phyloP scores from a whole-genome alignment of 2,113 vertebrate species.

The Malurus cyaneus region DNA sequence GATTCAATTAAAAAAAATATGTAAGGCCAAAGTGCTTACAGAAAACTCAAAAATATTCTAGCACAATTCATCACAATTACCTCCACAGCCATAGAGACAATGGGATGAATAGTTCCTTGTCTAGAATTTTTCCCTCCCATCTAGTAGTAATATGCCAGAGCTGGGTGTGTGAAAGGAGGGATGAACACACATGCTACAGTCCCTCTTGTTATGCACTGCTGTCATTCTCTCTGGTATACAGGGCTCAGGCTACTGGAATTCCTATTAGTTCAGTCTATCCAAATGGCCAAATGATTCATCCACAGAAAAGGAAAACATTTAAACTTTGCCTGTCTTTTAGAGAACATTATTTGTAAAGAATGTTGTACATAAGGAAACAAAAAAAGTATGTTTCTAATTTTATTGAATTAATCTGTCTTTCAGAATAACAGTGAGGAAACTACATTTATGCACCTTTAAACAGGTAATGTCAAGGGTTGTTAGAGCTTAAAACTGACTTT shows the following conservation, averaged over 20 bases:
- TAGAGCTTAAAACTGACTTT: background rate
- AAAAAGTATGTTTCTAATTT: background rate
- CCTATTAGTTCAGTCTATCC: background rate
- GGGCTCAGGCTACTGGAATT: constrained; percentile 1
- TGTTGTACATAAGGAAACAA: background rate
- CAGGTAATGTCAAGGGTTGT: background rate
- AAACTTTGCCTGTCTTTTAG: background rate
- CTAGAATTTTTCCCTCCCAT: background rate
- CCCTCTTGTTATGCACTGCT: background rate
- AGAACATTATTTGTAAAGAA: background rate
- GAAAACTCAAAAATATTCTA: background rate
- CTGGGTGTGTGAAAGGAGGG: background rate
- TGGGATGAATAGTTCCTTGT: background rate
- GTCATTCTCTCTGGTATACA: background rate
- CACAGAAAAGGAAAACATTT: background rate
- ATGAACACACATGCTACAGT: fast-evolving
- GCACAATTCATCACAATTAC: background rate
- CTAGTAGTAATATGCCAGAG: background rate
- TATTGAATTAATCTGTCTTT: background rate
- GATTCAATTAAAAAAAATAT: constrained; percentile 7
- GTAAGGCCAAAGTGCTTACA: background rate
- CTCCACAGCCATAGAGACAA: background rate
- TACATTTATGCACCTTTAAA: background rate
- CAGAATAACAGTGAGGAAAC: background rate
- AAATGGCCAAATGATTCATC: background rate